Evolutionary conservation across 1,140 invertebrate species (phyloP), one percentile per base, ranked within the genome.

Genomic region (Micrasema longulum): DNA sequence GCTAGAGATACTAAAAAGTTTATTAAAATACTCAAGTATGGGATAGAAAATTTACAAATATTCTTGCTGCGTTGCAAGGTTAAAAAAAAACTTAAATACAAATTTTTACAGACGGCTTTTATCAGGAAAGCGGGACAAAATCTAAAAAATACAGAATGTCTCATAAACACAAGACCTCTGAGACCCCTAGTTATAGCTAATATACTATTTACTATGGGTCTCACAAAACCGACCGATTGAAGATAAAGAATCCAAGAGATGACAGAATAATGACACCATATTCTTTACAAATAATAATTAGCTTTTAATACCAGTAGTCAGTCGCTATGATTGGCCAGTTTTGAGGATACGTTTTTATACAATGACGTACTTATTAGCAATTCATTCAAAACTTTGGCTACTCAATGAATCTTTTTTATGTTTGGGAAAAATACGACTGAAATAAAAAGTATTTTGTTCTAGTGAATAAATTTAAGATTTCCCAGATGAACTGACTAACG

Each of bases 201-300:
- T n/a, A n/a, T n/a, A n/a, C n/a, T n/a, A n/a, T 2, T 31, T 31
- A 31, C 2, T 31, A 31, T 31, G 7, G 26, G 7, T 7, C 26
- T 7, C 2, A 31, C 26, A 31, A 31, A 31, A 31, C 3, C 26
- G 7, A 31, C n/a, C n/a, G 7, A 31, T 31, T 7, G 26, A 7
- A 31, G 7, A 31, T 31, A 31, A 31, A 48, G 20, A 20, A 48
- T 11, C 0, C 20, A 7, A 18, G 2, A 36, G 2, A 55, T 31
- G 52, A 55, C 26, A 55, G n/a, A 55, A 55, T 55, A 55, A 55
- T 55, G 52, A 55, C 23, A 55, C 52, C 10, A 14, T 31, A 26
- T 55, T 55, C n/a, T n/a, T 35, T 36, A 16, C 26, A 55, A 48
- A 20, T 7, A 55, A 55, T 55, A 55, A 53, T 53, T 55, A n/a